Percentiles rank a stretch among this genome's conserved stretches.
Evolutionary conservation across 2,113 vertebrate species (phyloP).

Genomic region (Rafetus swinhoei): DNA sequence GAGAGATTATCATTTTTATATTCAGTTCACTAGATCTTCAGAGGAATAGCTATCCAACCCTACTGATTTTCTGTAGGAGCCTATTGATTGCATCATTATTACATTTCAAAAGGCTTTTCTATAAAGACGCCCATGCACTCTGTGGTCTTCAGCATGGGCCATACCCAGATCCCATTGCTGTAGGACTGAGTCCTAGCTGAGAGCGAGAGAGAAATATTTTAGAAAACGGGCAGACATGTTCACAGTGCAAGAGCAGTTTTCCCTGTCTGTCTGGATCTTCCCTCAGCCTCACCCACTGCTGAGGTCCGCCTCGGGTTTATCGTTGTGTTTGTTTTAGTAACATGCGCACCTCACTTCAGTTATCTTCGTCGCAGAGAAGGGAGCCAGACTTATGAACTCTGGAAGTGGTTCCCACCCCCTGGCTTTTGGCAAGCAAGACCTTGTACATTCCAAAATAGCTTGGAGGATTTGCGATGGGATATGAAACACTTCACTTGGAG

Average conservation of each 20-base stretch:
- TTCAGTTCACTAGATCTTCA: background rate
- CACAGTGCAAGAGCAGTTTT: background rate
- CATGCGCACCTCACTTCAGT: accelerated
- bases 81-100: background rate
- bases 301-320: background rate
- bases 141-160: background rate
- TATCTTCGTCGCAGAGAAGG: background rate
- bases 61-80: background rate
- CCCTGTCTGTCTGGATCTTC: background rate
- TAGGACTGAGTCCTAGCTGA: background rate
- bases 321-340: background rate
- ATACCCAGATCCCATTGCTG: background rate
- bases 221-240: background rate
- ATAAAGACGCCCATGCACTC: background rate
- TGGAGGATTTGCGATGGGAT: slow-evolving; percentile 56
- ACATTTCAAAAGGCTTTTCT: background rate
- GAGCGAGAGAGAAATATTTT: background rate
- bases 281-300: background rate
- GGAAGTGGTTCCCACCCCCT: background rate
- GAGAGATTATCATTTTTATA: background rate
- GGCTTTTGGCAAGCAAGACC: slow-evolving; percentile 48
- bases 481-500: slow-evolving; percentile 64
- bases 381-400: background rate
- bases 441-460: slow-evolving; percentile 37
- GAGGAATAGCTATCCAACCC: background rate